Conservation (phyloP, 2,113 vertebrate genomes). For the Chaetura pelagica region DNA sequence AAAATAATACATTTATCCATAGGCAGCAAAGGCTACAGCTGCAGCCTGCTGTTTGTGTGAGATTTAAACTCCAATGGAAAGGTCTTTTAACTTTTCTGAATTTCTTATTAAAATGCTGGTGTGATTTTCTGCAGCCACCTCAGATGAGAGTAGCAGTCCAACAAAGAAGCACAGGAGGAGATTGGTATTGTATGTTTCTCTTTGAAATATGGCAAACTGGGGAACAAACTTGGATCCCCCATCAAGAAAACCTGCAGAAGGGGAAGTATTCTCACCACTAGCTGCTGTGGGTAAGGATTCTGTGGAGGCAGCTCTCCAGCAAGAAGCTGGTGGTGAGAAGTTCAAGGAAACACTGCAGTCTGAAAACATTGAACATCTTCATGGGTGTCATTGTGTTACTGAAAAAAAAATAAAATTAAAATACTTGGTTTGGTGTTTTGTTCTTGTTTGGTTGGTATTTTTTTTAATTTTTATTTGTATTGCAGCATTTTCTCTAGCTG, state of each 20-base stretch:
- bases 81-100: constrained; percentile 45
- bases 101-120: constrained; percentile 46
- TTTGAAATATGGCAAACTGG: neutral
- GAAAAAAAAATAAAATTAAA: neutral
- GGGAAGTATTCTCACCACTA: neutral
- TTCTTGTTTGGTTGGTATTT: no score
- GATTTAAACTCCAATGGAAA: constrained; percentile 54
- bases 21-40: constrained; percentile 45
- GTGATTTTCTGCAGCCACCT: constrained; percentile 33
- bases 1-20: constrained; percentile 58
- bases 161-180: neutral
- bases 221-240: neutral
- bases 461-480: neutral
- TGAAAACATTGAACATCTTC: neutral
- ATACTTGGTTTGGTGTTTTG: no score
- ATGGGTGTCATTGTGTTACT: neutral
- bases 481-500: neutral
- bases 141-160: neutral
- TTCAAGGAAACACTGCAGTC: neutral
- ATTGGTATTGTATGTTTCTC: neutral
- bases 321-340: neutral
- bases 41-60: constrained; percentile 53
- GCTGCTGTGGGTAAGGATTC: neutral
- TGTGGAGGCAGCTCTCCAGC: neutral
- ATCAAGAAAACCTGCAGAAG: neutral